Conservation (phyloP, 1,140 invertebrate species). For the Aphaenogaster rudis region DNA sequence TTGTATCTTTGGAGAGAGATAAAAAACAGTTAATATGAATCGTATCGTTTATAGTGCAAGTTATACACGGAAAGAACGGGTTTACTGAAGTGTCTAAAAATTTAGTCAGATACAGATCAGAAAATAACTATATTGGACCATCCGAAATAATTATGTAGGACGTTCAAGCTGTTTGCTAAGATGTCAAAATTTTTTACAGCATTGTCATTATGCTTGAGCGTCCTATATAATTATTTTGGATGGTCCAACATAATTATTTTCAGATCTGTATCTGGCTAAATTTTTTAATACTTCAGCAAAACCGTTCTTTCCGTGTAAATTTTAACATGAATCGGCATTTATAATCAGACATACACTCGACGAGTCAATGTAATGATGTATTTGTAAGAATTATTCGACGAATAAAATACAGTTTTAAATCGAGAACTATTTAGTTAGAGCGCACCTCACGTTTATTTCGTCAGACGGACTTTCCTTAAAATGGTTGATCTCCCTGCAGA, state of each 20-base stretch:
- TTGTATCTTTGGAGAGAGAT: neutral
- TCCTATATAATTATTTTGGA: too few relatives aligned
- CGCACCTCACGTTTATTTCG: constrained; percentile 4
- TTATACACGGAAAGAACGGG: neutral
- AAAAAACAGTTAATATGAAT: neutral
- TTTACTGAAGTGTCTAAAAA: too few relatives aligned
- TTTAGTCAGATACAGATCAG: too few relatives aligned
- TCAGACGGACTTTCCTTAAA: constrained; percentile 29
- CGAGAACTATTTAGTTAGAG: constrained; percentile 35
- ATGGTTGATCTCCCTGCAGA: constrained; percentile 44
- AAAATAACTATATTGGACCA: too few relatives aligned
- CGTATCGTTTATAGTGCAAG: neutral
- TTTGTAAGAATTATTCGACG: neutral
- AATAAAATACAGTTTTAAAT: neutral
- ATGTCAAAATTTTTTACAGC: too few relatives aligned
- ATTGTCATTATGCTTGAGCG: too few relatives aligned
- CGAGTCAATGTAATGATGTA: neutral
- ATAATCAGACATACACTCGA: neutral
- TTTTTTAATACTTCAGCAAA: too few relatives aligned
- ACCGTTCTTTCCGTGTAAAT: neutral
- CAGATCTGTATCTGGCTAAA: too few relatives aligned
- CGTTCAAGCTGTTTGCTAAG: too few relatives aligned
- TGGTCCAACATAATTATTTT: too few relatives aligned
- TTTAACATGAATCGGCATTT: constrained; percentile 5
- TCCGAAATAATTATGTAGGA: too few relatives aligned